Percentiles rank a stretch among this genome's conserved stretches.
Evolutionary conservation across 2,113 vertebrate genomes (phyloP).

Genomic region (Machaerirhynchus nigripectus): DNA sequence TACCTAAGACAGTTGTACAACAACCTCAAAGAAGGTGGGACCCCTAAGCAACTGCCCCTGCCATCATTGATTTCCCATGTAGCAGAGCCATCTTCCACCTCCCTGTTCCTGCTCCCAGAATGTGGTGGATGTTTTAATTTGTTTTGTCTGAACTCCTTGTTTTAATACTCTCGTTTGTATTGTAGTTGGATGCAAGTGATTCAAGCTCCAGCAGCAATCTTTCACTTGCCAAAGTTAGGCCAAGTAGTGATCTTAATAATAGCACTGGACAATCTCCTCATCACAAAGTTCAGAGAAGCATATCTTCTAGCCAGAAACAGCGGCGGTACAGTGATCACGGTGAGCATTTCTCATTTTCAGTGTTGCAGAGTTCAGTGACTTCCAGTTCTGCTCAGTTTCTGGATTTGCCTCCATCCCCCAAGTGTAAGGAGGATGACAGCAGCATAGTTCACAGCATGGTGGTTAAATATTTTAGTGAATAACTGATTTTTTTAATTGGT

Average conservation of each 20-base stretch:
- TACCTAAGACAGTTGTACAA: not conserved
- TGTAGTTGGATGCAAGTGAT: conserved; percentile 89
- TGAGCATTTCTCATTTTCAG: conserved; percentile 60
- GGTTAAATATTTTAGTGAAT: not conserved
- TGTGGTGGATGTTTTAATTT: not conserved
- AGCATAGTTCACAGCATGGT: not conserved
- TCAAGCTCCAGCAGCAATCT: conserved; percentile 95
- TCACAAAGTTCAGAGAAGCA: conserved; percentile 91
- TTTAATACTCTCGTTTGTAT: conserved; percentile 39
- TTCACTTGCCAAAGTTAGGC: conserved; percentile 90
- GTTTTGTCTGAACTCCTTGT: conserved; percentile 42
- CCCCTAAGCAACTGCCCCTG: not conserved
- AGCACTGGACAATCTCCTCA: conserved; percentile 93
- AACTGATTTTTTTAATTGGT: not conserved
- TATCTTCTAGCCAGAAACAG: conserved; percentile 94
- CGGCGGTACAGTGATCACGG: conserved; percentile 97
- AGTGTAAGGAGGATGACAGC: not conserved
- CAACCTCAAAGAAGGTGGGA: not conserved
- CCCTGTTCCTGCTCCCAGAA: not conserved
- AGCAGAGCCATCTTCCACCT: not conserved
- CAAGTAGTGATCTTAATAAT: conserved; percentile 92
- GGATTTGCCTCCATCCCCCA: not conserved
- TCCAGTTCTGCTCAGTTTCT: not conserved
- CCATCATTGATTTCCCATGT: not conserved
- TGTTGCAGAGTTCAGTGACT: not conserved